Percentiles rank a stretch among this genome's conserved stretches.
Evolutionary conservation across 2,888 invertebrate species (phyloP).

Genomic region (Scelioninae gen. 1): DNA sequence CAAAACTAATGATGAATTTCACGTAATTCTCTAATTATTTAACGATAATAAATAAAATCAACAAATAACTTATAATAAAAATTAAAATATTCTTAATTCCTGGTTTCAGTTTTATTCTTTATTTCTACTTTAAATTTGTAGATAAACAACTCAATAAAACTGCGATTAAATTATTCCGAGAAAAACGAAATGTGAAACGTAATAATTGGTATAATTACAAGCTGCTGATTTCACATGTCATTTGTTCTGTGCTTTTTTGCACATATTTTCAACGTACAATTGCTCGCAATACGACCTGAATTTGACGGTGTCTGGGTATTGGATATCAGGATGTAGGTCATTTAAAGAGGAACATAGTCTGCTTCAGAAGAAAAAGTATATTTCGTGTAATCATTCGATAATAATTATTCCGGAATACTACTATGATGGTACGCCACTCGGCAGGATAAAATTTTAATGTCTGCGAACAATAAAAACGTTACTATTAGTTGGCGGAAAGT

Average conservation of each 20-base stretch:
- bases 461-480: conserved; percentile 1
- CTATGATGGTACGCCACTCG: not conserved
- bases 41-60: no score
- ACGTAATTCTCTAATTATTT: no score
- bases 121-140: no score
- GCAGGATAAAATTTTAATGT: not conserved
- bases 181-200: conserved; percentile 7
- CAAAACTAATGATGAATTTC: no score
- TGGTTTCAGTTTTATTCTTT: no score
- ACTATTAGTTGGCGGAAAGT: conserved; percentile 4
- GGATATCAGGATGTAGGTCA: conserved; percentile 59
- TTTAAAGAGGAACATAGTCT: conserved; percentile 58
- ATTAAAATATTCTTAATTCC: no score
- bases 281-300: conserved; percentile 60
- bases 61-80: no score
- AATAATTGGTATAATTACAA: conserved; percentile 40
- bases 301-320: conserved; percentile 46
- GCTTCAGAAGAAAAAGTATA: conserved; percentile 39
- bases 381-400: conserved; percentile 26
- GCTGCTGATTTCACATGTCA: conserved; percentile 23
- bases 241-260: conserved; percentile 37
- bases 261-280: conserved; percentile 40
- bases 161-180: not conserved
- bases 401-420: conserved; percentile 13
- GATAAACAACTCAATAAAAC: not conserved